Evolutionary conservation across 1,140 invertebrate species (phyloP).

Genomic region (Panonychus citri): DNA sequence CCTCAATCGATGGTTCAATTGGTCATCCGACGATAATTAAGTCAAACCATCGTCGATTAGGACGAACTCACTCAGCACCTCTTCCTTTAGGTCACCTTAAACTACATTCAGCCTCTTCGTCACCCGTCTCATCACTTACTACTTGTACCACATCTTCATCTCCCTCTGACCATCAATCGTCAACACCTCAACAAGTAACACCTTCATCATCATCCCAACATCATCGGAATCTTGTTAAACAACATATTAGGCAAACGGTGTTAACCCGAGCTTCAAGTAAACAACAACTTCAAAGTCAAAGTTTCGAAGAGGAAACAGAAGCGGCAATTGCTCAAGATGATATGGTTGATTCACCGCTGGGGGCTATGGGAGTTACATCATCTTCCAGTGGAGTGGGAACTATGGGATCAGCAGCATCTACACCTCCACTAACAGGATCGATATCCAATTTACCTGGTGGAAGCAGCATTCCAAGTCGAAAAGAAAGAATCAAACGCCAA

Average conservation of each 20-base stretch:
- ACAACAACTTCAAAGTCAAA: conserved; percentile 29
- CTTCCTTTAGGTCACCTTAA: conserved; percentile 80
- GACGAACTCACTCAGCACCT: conserved; percentile 75
- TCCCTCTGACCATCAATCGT: not conserved
- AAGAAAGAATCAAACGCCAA: conserved; percentile 1
- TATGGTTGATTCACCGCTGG: conserved; percentile 18
- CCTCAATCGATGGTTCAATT: no score
- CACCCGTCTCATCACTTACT: conserved; percentile 27
- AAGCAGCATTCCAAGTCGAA: conserved; percentile 9
- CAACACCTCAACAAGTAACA: not conserved
- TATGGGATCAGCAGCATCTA: not conserved
- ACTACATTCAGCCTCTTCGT: conserved; percentile 32
- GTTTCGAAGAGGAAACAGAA: conserved; percentile 34
- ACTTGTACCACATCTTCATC: conserved; percentile 22
- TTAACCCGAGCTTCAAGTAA: conserved; percentile 46
- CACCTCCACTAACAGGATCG: not conserved
- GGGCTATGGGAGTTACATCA: conserved; percentile 1
- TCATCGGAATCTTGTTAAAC: conserved; percentile 43
- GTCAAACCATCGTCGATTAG: conserved; percentile 48
- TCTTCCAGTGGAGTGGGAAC: conserved; percentile 15
- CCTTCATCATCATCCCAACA: conserved; percentile 23
- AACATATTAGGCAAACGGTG: conserved; percentile 73
- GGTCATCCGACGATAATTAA: conserved; percentile 24
- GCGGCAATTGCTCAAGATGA: conserved; percentile 29
- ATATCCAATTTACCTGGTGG: not conserved